phyloP scores from a whole-genome alignment of 1,140 invertebrate species.

The Penaeus vannamei region DNA sequence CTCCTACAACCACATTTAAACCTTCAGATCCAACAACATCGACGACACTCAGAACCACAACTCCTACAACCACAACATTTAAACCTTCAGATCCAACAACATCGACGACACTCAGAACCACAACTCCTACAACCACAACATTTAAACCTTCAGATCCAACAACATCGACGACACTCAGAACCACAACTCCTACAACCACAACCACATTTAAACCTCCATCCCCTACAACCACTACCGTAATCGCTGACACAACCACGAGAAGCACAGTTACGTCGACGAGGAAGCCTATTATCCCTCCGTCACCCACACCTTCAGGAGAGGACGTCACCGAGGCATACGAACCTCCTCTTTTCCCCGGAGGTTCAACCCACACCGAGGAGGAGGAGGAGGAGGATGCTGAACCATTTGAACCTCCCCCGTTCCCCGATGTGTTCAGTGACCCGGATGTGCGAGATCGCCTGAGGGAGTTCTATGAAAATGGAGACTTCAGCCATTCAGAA shows the following conservation, averaged over 20 bases:
- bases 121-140: neutral
- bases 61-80: neutral
- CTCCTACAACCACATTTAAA: neutral
- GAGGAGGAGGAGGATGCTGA: slow-evolving; percentile 30
- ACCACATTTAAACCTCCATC: slow-evolving; percentile 2
- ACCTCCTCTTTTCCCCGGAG: neutral
- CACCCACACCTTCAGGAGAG: neutral
- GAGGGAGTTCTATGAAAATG: slow-evolving; percentile 46
- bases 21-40: neutral
- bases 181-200: neutral
- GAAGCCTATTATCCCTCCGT: neutral
- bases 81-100: neutral
- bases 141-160: neutral
- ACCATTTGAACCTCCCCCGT: slow-evolving; percentile 43
- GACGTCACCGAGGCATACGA: too few species aligned
- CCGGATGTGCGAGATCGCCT: slow-evolving; percentile 24
- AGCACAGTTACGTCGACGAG: neutral
- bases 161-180: neutral
- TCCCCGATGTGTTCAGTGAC: slow-evolving; percentile 51
- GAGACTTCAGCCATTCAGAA: slow-evolving; percentile 50
- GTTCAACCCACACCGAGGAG: slow-evolving; percentile 1
- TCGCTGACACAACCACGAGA: neutral
- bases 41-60: too few species aligned
- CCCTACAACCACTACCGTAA: neutral
- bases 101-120: neutral